A percentile compares a stretch with the other conserved stretches of the same genome.
phyloP scores from a whole-genome alignment of 2,113 vertebrate genomes.

The Nothoprocta perdicaria region DNA sequence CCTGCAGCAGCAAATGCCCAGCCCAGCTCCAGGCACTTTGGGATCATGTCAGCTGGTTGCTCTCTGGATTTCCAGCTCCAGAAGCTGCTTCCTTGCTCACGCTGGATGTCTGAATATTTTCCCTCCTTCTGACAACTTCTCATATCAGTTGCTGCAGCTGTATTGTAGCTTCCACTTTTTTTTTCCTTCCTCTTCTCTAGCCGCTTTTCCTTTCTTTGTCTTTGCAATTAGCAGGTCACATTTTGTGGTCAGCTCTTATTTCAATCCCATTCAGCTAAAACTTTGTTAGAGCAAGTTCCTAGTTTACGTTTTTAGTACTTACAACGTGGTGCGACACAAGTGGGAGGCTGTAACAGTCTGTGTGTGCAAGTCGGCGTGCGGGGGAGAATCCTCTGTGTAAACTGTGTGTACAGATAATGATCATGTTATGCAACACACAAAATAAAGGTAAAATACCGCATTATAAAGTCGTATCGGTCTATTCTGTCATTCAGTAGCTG shows the following conservation, averaged over 20 bases:
- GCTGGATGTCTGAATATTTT: background rate
- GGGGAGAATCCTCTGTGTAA: background rate
- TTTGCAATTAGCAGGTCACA: background rate
- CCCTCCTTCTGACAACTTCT: background rate
- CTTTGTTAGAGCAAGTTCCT: background rate
- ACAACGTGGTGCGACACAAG: background rate
- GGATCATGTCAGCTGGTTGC: background rate
- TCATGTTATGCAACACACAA: background rate
- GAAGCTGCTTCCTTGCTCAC: background rate
- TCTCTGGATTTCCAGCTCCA: background rate
- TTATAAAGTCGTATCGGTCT: background rate
- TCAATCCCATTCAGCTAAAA: background rate
- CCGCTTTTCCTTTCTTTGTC: slow-evolving; percentile 63
- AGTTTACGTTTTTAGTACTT: background rate
- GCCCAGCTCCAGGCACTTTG: background rate
- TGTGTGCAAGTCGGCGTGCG: background rate
- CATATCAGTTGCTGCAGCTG: background rate
- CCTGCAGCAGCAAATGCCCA: accelerated
- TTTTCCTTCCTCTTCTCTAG: slow-evolving; percentile 50
- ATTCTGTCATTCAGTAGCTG: background rate
- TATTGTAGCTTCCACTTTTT: background rate
- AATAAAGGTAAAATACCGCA: background rate
- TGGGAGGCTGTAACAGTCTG: background rate
- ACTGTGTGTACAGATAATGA: accelerated
- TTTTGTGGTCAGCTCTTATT: background rate